Conservation (phyloP, 1,140 invertebrate genomes). For the Drosophila pseudoananassae region DNA sequence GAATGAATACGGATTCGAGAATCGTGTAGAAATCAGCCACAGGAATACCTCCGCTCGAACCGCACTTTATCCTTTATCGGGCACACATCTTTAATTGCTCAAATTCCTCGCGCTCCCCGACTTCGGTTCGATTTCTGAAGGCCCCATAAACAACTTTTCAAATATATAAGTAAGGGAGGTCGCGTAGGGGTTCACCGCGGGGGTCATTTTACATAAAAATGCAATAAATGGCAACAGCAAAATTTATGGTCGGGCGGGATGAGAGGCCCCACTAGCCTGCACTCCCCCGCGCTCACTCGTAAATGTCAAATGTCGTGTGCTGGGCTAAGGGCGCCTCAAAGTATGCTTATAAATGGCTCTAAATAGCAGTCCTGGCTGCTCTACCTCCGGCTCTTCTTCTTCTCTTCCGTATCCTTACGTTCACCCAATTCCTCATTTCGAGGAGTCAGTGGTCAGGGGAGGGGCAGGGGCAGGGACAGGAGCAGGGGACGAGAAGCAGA, state of each 20-base stretch:
- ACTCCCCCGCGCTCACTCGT: constrained; percentile 52
- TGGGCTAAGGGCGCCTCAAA: constrained; percentile 60
- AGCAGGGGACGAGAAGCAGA: neutral
- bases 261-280: neutral
- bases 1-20: constrained; percentile 50
- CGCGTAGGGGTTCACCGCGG: constrained; percentile 53
- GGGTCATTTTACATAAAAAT: constrained; percentile 81
- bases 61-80: constrained; percentile 3
- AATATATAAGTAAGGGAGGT: constrained; percentile 22
- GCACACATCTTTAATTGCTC: constrained; percentile 59
- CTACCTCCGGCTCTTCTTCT: constrained; percentile 13
- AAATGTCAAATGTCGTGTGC: constrained; percentile 75
- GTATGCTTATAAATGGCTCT: constrained; percentile 81
- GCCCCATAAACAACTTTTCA: constrained; percentile 71
- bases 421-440: neutral
- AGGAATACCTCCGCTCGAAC: constrained; percentile 1
- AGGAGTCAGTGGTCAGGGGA: constrained; percentile 10
- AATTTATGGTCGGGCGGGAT: constrained; percentile 60
- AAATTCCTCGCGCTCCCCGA: constrained; percentile 56
- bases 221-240: constrained; percentile 76
- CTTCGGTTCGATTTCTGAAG: constrained; percentile 61
- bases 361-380: constrained; percentile 71
- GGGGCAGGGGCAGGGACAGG: neutral
- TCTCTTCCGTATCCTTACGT: constrained; percentile 8
- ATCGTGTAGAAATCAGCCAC: constrained; percentile 49